Evolutionary conservation across 2,113 vertebrate genomes (phyloP).

Genomic region (Tyrannus savana): DNA sequence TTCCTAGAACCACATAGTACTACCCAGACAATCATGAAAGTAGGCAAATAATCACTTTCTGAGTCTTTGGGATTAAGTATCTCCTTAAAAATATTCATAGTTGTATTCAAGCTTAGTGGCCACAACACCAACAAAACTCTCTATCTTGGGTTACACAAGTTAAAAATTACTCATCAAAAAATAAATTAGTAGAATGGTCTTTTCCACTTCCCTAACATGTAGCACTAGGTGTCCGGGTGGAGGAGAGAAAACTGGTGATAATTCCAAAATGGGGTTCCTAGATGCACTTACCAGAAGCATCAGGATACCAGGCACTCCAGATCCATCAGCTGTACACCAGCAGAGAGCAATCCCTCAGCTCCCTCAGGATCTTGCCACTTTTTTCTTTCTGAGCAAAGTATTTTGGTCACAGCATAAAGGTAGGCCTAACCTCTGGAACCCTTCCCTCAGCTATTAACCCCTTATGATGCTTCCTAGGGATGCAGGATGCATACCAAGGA

Average conservation of each 20-base stretch:
- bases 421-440: background rate
- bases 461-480: background rate
- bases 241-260: background rate
- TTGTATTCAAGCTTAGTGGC: background rate
- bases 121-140: background rate
- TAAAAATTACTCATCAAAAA: background rate
- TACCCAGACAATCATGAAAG: background rate
- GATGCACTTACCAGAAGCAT: background rate
- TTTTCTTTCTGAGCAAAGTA: background rate
- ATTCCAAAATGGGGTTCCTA: background rate
- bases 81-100: background rate
- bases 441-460: background rate
- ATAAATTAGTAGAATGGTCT: background rate
- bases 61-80: background rate
- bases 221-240: background rate
- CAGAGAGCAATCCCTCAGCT: background rate
- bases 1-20: background rate
- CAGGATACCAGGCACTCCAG: background rate
- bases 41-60: background rate
- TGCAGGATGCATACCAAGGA: fast-evolving
- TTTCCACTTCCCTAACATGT: background rate
- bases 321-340: background rate
- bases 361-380: background rate
- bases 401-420: background rate
- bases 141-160: background rate